phyloP scores from a whole-genome alignment of 2,797 vertebrate genomes.

The Characodon lateralis region DNA sequence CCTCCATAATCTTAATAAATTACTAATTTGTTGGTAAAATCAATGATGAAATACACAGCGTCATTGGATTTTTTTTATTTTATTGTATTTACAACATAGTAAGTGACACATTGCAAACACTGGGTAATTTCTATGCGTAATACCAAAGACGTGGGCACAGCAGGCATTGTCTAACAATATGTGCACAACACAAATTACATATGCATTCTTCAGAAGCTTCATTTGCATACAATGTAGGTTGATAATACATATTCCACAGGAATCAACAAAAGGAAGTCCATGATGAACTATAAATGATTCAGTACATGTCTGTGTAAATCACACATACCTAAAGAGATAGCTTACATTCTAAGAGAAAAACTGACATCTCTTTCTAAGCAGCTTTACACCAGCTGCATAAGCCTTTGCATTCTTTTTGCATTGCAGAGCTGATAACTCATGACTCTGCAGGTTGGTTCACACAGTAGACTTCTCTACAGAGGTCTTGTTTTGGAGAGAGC shows the following conservation, averaged over 20 bases:
- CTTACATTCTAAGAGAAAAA: conserved; percentile 23
- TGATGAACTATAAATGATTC: conserved; percentile 45
- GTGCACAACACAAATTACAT: conserved; percentile 48
- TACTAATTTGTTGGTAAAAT: too few species aligned
- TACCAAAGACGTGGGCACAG: conserved; percentile 18
- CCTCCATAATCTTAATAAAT: not conserved
- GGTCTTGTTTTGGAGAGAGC: too few species aligned
- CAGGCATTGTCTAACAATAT: conserved; percentile 55
- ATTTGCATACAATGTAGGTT: conserved; percentile 35
- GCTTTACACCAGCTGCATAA: not conserved
- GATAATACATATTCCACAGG: conserved; percentile 66
- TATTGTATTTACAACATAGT: conserved; percentile 33
- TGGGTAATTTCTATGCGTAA: conserved; percentile 1
- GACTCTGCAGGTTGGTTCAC: not conserved
- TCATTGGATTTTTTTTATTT: conserved; percentile 21
- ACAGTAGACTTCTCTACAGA: not conserved
- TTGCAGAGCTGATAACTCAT: not conserved
- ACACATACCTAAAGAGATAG: conserved; percentile 24
- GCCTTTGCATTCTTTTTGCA: not conserved
- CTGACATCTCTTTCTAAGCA: not conserved
- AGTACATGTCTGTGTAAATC: conserved; percentile 24
- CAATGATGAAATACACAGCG: conserved; percentile 5
- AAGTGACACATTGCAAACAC: conserved; percentile 11
- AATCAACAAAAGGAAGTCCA: conserved; percentile 62
- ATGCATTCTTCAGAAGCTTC: conserved; percentile 26